Evolutionary conservation across 2,888 invertebrate genomes (phyloP).

Genomic region (Caenorhabditis sp.): DNA sequence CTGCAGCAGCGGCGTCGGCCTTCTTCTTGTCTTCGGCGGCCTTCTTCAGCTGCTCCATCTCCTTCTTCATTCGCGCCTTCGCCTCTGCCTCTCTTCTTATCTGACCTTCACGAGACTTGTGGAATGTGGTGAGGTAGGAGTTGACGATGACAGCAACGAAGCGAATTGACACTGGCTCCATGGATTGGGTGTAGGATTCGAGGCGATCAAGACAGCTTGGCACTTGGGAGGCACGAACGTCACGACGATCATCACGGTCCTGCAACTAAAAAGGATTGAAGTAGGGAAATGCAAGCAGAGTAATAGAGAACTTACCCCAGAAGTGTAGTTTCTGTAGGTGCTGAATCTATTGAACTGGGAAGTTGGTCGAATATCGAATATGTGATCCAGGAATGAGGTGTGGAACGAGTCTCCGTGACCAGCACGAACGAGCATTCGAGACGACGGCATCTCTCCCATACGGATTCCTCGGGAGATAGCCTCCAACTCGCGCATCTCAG

Average conservation of each 20-base stretch:
- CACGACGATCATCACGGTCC: no score
- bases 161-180: conserved; percentile 67
- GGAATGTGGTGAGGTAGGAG: conserved; percentile 33
- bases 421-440: conserved; percentile 42
- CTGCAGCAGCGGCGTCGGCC: conserved; percentile 20
- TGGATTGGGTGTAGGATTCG: no score
- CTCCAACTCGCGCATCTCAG: conserved; percentile 39
- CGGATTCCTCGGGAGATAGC: conserved; percentile 23
- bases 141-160: conserved; percentile 65
- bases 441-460: conserved; percentile 28
- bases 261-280: no score
- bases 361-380: conserved; percentile 31
- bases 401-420: conserved; percentile 4
- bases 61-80: conserved; percentile 56
- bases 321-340: conserved; percentile 18
- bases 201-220: no score
- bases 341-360: conserved; percentile 27
- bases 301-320: conserved; percentile 14
- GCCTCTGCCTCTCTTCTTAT: conserved; percentile 36
- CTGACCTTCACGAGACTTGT: conserved; percentile 30
- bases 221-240: no score
- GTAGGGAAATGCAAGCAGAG: no score
- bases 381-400: conserved; percentile 47
- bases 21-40: conserved; percentile 53
- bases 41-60: conserved; percentile 42